Base-by-base conservation (phyloP, 2,113 vertebrate species). In the Podarcis cretensis region DNA sequence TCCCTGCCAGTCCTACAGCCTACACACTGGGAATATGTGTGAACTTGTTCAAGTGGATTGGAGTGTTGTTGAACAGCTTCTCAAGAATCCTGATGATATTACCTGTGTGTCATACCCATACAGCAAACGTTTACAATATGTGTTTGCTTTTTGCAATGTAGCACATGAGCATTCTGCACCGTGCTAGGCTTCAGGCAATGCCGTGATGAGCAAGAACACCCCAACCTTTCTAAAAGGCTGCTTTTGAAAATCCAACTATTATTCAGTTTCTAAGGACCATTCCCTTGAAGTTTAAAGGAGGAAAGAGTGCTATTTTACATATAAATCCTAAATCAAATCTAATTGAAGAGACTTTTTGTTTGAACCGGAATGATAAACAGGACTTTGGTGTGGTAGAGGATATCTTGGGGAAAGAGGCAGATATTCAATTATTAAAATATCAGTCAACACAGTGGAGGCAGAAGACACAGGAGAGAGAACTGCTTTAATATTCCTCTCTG, bases 401-500 rank as follows among this genome's bases (percentile, higher is more conserved):
- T 81, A 35, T 35, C 54, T 78, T 84, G 75, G 78, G 76, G n/a
- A 88, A 68, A 75, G n/a, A 79, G 78, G 77, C 20, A 40, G 35
- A 73, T 43, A 69, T 43, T 88, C 57, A 88, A 37, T 75, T 76
- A 85, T 77, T 59, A 68, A 73, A 85, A 85, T 75, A 85, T 74
- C 83, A 85, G 82, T 73, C 25, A 89, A 65, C 27, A 20, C 63
- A 43, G 76, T 43, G 68, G 57, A 88, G 16, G 75, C 65, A 84
- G 48, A 23, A 84, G 76, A 85, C 25, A 74, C 75, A 88, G 82
- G 84, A 89, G 75, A 76, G 84, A 89, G 66, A 76, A 86, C 13
- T 81, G 12, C 37, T 86, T 86, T 86, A 90, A 76, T 80, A 91
- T 81, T 91, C 69, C 5, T 77, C 77, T 81, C 71, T 68, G 57